A percentile compares a stretch with the other conserved stretches of the same genome.
Evolutionary conservation across 2,797 vertebrate species (phyloP).

Genomic region (Notamacropus eugenii): DNA sequence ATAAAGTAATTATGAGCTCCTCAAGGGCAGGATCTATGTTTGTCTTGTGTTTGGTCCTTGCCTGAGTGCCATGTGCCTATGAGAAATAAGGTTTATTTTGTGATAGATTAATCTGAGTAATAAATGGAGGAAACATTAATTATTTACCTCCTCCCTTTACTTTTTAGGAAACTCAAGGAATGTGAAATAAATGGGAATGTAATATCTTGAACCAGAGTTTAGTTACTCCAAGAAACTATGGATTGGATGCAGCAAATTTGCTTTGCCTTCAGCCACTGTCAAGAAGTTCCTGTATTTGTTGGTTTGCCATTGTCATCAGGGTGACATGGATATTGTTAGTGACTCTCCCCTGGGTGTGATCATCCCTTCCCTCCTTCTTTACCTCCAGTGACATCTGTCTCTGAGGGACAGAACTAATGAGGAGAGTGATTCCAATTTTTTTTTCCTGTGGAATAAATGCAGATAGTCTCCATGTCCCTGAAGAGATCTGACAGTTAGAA

Average conservation of each 20-base stretch:
- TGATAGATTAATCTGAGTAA: background rate
- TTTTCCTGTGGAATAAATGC: background rate
- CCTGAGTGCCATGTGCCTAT: background rate
- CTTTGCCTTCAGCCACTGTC: background rate
- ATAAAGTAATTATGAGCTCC: background rate
- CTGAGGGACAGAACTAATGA: background rate
- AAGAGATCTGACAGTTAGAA: background rate
- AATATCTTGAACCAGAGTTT: background rate
- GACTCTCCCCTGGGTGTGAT: background rate
- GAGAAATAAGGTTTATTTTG: slow-evolving; percentile 8
- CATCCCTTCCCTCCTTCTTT: background rate
- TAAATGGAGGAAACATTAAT: background rate
- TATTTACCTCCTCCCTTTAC: background rate
- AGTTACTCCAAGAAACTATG: background rate
- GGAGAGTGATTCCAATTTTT: background rate
- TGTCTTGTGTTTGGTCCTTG: background rate
- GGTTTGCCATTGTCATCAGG: background rate
- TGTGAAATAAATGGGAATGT: background rate
- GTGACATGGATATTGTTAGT: background rate
- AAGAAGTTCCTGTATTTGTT: background rate
- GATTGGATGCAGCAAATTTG: background rate
- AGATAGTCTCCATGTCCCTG: background rate
- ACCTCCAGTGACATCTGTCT: background rate
- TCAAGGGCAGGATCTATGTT: background rate
- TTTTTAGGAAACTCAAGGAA: background rate